Base-by-base conservation (phyloP, 2,888 invertebrate species). In the Amphimallon solstitiale region DNA sequence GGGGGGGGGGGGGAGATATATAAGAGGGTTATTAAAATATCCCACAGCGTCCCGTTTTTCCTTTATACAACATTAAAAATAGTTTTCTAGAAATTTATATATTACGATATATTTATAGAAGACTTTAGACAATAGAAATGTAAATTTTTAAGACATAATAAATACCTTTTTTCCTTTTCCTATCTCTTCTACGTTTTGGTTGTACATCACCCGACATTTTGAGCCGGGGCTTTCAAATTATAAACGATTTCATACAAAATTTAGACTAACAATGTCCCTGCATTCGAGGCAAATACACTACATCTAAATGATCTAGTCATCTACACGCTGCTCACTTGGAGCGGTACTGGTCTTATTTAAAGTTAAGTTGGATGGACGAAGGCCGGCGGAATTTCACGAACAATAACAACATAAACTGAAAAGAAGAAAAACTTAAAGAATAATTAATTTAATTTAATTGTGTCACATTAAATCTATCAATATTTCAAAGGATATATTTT, bases 161-260 rank as follows among this genome's bases (percentile, higher is more conserved):
- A 78, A 84, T 87, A 93, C 93, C 92, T 89, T 91, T 93, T 84
- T 89, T 92, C 80, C 88, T 89, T 81, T 88, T 88, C 83, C 92
- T 94, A 81, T 93, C 93, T 84, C 92, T 93, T 76, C 93, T 90
- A 84, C 92, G 93, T 79, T 92, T 90, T 79, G 92, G 92, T 83
- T 93, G 93, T 76, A 92, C 91, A 85, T 94, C 93, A 76, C 92
- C 92, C 81, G 93, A 93, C 94, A 94, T 93, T 83, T 82, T 87
- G 82, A 76, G 78, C 74, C 70, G 71, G 72, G 71, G 51, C 70
- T 35, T 38, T 48, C 67, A 71, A 15, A 40, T 49, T 40, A 38
- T 29, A 29, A 19, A 34, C 35, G 29, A 48, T 66, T 49, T 70
- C 70, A 70, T 70, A 68, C 59, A 69, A 70, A 43, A 40, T 43